Evolutionary conservation across 2,113 vertebrate species (phyloP).

Genomic region (Bubalus kerabau): DNA sequence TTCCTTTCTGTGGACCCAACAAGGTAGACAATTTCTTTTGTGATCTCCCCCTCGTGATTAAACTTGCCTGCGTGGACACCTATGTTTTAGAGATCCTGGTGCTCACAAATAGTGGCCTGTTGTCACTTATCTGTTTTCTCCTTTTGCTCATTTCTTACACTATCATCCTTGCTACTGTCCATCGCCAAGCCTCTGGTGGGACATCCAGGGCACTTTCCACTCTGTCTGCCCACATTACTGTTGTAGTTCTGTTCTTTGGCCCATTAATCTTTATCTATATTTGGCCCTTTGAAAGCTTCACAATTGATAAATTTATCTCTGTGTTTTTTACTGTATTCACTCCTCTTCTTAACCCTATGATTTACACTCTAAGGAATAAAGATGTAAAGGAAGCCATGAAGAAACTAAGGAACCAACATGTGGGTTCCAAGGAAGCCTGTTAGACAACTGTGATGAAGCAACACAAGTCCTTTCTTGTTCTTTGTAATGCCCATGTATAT

Average conservation of each 20-base stretch:
- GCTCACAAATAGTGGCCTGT: slow-evolving; percentile 9
- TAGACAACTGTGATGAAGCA: neutral
- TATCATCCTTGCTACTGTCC: neutral
- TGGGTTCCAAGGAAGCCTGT: neutral
- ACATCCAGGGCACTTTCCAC: no score
- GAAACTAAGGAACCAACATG: neutral
- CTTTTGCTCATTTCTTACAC: slow-evolving; percentile 26
- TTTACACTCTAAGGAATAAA: slow-evolving; percentile 56
- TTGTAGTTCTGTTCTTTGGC: neutral
- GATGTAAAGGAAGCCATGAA: slow-evolving; percentile 41
- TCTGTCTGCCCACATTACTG: no score
- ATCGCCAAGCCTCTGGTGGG: no score
- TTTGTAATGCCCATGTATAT: neutral
- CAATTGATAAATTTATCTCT: slow-evolving; percentile 31
- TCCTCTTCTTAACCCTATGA: slow-evolving; percentile 27
- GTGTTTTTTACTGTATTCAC: slow-evolving; percentile 43
- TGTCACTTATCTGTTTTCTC: slow-evolving; percentile 24
- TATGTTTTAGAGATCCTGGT: slow-evolving; percentile 20
- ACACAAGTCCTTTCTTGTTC: neutral
- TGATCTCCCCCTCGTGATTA: no score
- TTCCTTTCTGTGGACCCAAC: slow-evolving; percentile 68
- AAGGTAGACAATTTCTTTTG: slow-evolving; percentile 19
- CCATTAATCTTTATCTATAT: slow-evolving; percentile 48
- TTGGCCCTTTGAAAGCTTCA: slow-evolving; percentile 28
- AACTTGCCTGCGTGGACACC: no score